Base-by-base conservation (phyloP, 2,113 vertebrate genomes). In the Mastomys natalensis region DNA sequence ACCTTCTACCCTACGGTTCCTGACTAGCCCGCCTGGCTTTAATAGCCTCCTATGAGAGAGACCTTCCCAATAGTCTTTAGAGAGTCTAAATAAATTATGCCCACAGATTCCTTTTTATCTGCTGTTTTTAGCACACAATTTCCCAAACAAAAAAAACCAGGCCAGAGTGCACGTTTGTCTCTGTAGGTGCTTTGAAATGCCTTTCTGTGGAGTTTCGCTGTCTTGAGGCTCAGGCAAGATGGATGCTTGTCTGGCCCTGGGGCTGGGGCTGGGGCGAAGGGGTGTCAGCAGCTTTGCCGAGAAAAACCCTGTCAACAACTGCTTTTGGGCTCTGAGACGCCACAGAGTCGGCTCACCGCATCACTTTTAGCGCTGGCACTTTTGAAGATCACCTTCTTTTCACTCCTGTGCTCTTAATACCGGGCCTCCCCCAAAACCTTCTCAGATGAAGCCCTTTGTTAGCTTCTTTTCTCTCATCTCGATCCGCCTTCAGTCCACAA, bases 61-160 rank as follows among this genome's bases (percentile, higher is more conserved):
- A 87, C 93, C 90, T 95, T 95, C 97, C 96, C 89, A 78, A 93
- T 89, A 97, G 95, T 87, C 98, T 97, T 97, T 93, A 95, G 93
- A 96, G 97, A 96, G 90, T 97, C 97, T 97, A 97, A 97, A 97
- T 97, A 97, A 97, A 98, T 97, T 96, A 98, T 98, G 95, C 89
- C 86, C 68, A 29, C 68, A 60, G 92, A 95, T 95, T 97, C 90
- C 92, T 97, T 97, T 97, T 89, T 96, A 97, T 95, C 98, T 97
- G 88, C 98, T 95, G 90, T 96, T 97, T 97, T 97, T 97, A 97
- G 95, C 96, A 95, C 94, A 96, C 86, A 95, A 94, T 97, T 96
- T 95, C 62, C 84, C 86, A 96, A n/a, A 37, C 24, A 17, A 22
- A 40, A 68, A 97, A 96, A 97, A 80, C 55, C 95, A 95, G 97